These are phyloP conservation scores for Stomatorhinus ivindoensis DNA, from an alignment of 2,113 vertebrate genomes.

Conservation along the genomic window DNA sequence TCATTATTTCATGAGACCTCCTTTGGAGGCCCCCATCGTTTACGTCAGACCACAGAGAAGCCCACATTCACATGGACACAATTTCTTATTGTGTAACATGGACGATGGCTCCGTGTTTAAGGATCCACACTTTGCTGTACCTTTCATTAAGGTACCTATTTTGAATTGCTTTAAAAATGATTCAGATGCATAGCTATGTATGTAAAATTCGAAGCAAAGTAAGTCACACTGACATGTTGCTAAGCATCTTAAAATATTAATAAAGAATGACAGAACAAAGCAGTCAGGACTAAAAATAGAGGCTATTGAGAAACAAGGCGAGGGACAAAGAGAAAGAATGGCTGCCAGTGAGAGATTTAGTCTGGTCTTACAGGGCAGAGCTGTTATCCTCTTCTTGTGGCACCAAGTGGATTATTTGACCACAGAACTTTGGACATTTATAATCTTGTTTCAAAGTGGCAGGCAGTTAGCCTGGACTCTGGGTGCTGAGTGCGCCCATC, in stretches of 20 bases:
- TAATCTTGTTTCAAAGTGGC: not conserved
- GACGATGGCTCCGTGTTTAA: not conserved
- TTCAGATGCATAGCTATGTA: not conserved
- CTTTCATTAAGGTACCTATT: not conserved
- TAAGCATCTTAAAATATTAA: not conserved
- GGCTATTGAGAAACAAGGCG: not conserved
- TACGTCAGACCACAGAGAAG: not conserved
- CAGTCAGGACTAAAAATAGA: not conserved
- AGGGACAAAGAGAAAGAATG: not conserved
- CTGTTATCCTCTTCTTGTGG: not conserved
- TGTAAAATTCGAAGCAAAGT: not conserved
- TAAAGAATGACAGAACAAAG: not conserved
- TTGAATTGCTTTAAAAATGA: not conserved
- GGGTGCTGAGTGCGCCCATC: not conserved
- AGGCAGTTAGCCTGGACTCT: not conserved
- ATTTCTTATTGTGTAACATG: not conserved
- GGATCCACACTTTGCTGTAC: not conserved
- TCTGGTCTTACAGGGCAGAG: not conserved
- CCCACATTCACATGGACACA: not conserved
- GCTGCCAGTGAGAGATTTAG: not conserved
- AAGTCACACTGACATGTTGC: not conserved
- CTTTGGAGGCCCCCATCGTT: not conserved
- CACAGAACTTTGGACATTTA: not conserved
- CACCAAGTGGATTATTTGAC: not conserved
- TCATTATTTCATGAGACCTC: not conserved